Evolutionary conservation across 2,113 vertebrate species (phyloP).

Genomic region (Eretmochelys imbricata): DNA sequence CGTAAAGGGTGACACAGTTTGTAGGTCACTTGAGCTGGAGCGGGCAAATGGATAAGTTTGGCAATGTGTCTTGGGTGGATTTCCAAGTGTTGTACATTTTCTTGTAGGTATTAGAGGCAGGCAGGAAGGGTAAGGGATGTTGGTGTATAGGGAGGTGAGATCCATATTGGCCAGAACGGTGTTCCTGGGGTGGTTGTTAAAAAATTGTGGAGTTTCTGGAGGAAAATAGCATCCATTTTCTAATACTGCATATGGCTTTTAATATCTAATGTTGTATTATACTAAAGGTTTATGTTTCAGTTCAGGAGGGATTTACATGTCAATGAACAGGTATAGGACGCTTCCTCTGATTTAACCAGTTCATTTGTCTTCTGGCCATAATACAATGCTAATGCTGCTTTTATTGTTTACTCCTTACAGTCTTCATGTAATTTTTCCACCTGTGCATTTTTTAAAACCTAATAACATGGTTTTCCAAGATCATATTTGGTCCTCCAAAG

Average conservation of each 20-base stretch:
- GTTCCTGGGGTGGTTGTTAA: not conserved
- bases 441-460: too few species aligned
- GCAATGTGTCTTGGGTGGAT: not conserved
- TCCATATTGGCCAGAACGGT: not conserved
- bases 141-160: not conserved
- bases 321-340: not conserved
- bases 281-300: not conserved
- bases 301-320: not conserved
- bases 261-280: not conserved
- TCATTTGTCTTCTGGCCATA: not conserved
- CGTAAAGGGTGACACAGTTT: too few species aligned
- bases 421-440: not conserved
- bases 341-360: not conserved
- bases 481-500: not conserved
- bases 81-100: not conserved
- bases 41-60: not conserved
- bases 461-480: not conserved
- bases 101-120: not conserved
- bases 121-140: not conserved
- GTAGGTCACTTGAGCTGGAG: too few species aligned
- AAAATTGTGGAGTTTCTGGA: not conserved
- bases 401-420: not conserved
- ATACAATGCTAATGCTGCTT: not conserved
- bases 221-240: not conserved
- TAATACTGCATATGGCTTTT: not conserved